A percentile compares a stretch with the other conserved stretches of the same genome.
Evolutionary conservation across 2,113 vertebrate genomes (phyloP).

Genomic region (Pygoscelis antarcticus): DNA sequence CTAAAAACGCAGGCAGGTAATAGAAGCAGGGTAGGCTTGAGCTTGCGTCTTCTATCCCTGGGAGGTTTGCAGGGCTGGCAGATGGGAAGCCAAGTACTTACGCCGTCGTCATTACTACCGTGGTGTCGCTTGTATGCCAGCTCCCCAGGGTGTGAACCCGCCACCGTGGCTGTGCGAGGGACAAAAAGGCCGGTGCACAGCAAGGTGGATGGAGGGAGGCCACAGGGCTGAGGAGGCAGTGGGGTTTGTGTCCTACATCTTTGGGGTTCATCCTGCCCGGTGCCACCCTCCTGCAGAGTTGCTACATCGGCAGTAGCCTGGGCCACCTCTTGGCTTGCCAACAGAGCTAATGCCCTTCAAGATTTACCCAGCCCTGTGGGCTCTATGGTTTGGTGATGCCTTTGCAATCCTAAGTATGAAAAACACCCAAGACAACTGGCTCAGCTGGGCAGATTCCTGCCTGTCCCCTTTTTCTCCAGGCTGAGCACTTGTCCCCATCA

Average conservation of each 20-base stretch:
- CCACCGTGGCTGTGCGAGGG: neutral
- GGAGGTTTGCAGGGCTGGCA: slow-evolving; percentile 40
- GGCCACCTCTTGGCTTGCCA: neutral
- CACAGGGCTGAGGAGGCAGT: neutral
- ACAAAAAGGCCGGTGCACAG: neutral
- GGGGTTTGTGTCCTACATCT: neutral
- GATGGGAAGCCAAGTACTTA: slow-evolving; percentile 12
- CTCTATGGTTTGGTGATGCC: neutral
- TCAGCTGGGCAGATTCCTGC: neutral
- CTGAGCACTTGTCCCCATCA: neutral
- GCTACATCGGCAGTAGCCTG: neutral
- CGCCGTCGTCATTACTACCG: neutral
- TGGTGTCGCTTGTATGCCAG: slow-evolving; percentile 5
- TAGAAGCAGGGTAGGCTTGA: neutral
- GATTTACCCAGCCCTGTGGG: neutral
- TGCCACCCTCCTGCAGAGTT: neutral
- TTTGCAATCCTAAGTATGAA: neutral
- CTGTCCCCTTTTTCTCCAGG: neutral
- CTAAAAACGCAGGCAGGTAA: slow-evolving; percentile 4
- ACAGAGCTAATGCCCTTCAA: rapidly evolving
- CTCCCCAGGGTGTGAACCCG: neutral
- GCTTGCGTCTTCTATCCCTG: neutral
- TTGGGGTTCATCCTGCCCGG: neutral
- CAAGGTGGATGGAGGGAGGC: neutral
- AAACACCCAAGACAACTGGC: neutral